Base-by-base conservation (phyloP, 2,888 invertebrate genomes). In the Caenorhabditis uteleia region DNA sequence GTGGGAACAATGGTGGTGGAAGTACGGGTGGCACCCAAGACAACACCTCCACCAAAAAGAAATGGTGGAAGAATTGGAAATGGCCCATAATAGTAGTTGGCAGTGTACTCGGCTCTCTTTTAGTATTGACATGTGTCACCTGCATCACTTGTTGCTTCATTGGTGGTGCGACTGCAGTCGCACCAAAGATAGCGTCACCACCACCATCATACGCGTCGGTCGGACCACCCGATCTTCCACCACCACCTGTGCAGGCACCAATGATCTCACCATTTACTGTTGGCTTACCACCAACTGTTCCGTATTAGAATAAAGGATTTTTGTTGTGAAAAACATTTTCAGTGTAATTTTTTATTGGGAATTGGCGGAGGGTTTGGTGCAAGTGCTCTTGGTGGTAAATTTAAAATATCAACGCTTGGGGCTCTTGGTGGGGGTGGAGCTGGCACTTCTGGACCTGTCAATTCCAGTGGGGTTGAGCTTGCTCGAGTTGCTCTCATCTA, bases 161-260 rank as follows among this genome's bases (percentile, higher is more conserved):
- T 16, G 62, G 62, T 23, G 18, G 31, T 25, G 57, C 48, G 6
- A 36, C 16, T 10, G 33, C 48, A 3, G 53, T 57, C 18, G 47
- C 38, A 25, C 48, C 58, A 1, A 64, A 54, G 42, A 34, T 51
- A 12, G 40, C 45, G 21, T 38, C 47, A 23, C 65, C 65, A n/a
- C 59, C 65, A 7, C 65, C 65, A 18, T 14, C 47, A n/a, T 64
- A 64, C 40, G 20, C 39, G 16, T 54, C 64, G 23, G 55, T 59
- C 21, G 33, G 42, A 5, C 59, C 65, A 3, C 55, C 65, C 0
- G 51, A 55, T 27, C 55, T 65, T 16, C 59, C 58, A 5, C 59
- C 59, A 21, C 50, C 40, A 26, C 65, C 65, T 10, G 47, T 59
- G n/a, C 38, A 50, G 14, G 50, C 59, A n/a, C 43, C 55, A 18